Evolutionary conservation across 64 coral and sea anemone species (phyloP).

Genomic region (Pocillopora damicornis): DNA sequence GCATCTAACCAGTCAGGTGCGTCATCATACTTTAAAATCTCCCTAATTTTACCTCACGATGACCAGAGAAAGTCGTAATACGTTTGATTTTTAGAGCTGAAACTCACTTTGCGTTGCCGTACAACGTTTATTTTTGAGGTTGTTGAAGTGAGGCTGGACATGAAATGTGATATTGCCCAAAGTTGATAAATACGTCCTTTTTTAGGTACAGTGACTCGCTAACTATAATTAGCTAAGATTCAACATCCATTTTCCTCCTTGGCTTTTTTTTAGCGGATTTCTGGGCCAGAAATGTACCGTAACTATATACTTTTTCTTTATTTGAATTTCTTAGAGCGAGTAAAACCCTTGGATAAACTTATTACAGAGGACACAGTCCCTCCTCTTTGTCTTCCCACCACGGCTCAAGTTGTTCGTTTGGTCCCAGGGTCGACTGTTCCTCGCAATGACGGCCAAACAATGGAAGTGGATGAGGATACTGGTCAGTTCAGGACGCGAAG

Average conservation of each 20-base stretch:
- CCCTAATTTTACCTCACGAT: no score
- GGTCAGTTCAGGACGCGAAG: slow-evolving; percentile 33
- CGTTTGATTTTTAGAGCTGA: no score
- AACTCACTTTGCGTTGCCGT: no score
- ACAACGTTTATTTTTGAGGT: no score
- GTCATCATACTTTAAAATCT: not conserved
- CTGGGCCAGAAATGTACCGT: not conserved
- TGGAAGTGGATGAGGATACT: slow-evolving; percentile 37
- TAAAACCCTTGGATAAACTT: slow-evolving; percentile 10
- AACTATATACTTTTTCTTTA: not conserved
- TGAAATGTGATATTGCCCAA: no score
- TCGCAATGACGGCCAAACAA: slow-evolving; percentile 20
- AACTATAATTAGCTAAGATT: no score
- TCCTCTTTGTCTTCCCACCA: slow-evolving; percentile 63
- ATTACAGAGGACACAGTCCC: slow-evolving; percentile 34
- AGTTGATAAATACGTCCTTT: no score
- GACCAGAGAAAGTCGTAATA: no score
- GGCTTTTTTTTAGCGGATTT: no score
- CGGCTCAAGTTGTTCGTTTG: slow-evolving; percentile 80
- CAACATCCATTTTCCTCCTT: no score
- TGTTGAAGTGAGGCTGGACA: no score
- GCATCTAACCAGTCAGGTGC: slow-evolving; percentile 8
- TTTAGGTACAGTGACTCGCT: no score
- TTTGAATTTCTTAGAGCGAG: slow-evolving; percentile 20
- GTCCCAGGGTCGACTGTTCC: slow-evolving; percentile 72